phyloP scores from a whole-genome alignment of 2,113 vertebrate genomes.

The Myiagra hebetior region DNA sequence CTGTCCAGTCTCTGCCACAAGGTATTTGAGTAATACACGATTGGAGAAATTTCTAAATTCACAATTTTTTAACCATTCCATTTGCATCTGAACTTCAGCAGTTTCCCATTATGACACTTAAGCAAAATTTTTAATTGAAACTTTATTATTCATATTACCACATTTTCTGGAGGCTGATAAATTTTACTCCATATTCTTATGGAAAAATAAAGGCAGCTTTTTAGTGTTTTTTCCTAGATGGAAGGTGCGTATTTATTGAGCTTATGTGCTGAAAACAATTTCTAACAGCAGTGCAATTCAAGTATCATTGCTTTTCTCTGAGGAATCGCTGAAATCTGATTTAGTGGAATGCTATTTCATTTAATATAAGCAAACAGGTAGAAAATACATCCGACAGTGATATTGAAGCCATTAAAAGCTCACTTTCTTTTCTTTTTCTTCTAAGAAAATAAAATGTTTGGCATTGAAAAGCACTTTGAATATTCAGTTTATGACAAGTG shows the following conservation, averaged over 20 bases:
- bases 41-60: background rate
- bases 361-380: conserved; percentile 1
- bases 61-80: background rate
- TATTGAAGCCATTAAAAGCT: background rate
- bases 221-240: background rate
- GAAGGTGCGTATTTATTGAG: background rate
- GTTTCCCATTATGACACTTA: background rate
- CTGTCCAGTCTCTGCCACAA: conserved; percentile 92
- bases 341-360: background rate
- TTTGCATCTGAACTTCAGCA: background rate
- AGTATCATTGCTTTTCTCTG: background rate
- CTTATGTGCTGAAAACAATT: conserved; percentile 9
- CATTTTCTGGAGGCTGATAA: background rate
- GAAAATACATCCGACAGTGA: background rate
- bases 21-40: conserved; percentile 71
- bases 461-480: background rate
- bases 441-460: background rate
- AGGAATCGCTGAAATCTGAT: background rate
- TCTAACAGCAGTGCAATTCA: conserved; percentile 17
- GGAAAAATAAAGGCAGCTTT: background rate
- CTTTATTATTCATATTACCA: background rate
- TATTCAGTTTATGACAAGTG: background rate
- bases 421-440: background rate
- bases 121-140: background rate
- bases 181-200: background rate